Percentiles rank a stretch among this genome's conserved stretches.
Conservation (phyloP, 2,113 vertebrate genomes). For the Amphiprion ocellaris region DNA sequence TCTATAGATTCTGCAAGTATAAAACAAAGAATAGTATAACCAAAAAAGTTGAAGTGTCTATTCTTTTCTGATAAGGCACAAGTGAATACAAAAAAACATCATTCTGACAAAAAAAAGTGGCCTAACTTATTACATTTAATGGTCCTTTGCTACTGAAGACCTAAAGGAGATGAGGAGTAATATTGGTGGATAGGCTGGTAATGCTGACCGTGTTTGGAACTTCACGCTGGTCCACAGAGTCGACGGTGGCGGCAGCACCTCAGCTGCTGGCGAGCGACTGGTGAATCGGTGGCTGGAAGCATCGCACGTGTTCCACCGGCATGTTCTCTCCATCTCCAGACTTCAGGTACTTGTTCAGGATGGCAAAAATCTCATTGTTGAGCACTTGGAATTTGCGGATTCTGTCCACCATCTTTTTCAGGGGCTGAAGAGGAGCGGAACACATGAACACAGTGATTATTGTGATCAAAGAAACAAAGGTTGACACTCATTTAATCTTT, state of each 20-base stretch:
- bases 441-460: neutral
- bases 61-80: slow-evolving; percentile 84
- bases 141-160: slow-evolving; percentile 50
- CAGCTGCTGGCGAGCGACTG: slow-evolving; percentile 97
- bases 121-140: slow-evolving; percentile 44
- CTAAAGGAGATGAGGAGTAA: slow-evolving; percentile 32
- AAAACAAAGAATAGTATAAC: slow-evolving; percentile 76
- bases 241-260: slow-evolving; percentile 19
- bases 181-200: slow-evolving; percentile 44
- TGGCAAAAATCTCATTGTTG: slow-evolving; percentile 95
- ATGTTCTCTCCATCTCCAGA: slow-evolving; percentile 95
- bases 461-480: too few relatives aligned
- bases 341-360: slow-evolving; percentile 97
- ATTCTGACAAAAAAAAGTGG: slow-evolving; percentile 56
- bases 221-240: slow-evolving; percentile 32
- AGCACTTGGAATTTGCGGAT: slow-evolving; percentile 98
- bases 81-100: slow-evolving; percentile 76
- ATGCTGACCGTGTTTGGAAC: slow-evolving; percentile 47
- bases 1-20: slow-evolving; percentile 66
- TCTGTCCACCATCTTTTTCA: slow-evolving; percentile 99
- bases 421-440: slow-evolving; percentile 81
- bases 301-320: slow-evolving; percentile 96
- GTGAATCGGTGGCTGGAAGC: slow-evolving; percentile 98
- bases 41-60: slow-evolving; percentile 59
- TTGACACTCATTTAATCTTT: too few relatives aligned